Evolutionary conservation across 2,797 vertebrate species (phyloP).

Genomic region (Muscicapa striata): DNA sequence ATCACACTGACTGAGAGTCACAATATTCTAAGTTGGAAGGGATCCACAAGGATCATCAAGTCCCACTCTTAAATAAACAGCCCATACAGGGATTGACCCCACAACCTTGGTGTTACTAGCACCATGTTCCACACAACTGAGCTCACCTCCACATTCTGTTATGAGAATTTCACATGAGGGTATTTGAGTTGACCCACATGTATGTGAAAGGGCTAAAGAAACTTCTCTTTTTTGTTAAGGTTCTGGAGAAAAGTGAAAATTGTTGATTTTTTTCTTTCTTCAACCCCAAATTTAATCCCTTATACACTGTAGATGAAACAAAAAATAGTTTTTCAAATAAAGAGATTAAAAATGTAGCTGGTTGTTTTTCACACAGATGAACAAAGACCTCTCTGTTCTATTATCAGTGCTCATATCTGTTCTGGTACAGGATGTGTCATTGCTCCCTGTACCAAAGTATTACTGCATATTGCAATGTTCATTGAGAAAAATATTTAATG

Average conservation of each 20-base stretch:
- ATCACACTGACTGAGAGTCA: background rate
- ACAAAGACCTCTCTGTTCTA: slow-evolving; percentile 41
- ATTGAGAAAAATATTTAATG: slow-evolving; percentile 38
- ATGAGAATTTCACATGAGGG: background rate
- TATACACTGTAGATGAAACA: background rate
- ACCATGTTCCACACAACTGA: background rate
- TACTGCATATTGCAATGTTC: slow-evolving; percentile 19
- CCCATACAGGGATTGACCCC: too few species aligned
- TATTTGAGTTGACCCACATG: background rate
- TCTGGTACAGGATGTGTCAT: slow-evolving; percentile 48
- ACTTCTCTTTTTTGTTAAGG: background rate
- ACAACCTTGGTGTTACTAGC: too few species aligned
- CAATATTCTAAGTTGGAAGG: background rate
- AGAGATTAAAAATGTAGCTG: slow-evolving; percentile 12
- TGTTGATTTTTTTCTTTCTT: background rate
- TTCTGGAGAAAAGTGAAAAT: background rate
- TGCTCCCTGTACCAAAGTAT: slow-evolving; percentile 31
- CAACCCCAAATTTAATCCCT: background rate
- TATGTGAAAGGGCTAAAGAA: background rate
- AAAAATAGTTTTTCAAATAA: background rate
- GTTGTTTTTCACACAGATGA: slow-evolving; percentile 31
- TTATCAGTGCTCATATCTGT: slow-evolving; percentile 40
- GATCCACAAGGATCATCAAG: background rate
- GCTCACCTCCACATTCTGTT: background rate
- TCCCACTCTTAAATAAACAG: background rate